Evolutionary conservation across 2,797 vertebrate species (phyloP), one percentile per base, ranked within the genome.

Genomic region (Enteromius thamalakanensis): DNA sequence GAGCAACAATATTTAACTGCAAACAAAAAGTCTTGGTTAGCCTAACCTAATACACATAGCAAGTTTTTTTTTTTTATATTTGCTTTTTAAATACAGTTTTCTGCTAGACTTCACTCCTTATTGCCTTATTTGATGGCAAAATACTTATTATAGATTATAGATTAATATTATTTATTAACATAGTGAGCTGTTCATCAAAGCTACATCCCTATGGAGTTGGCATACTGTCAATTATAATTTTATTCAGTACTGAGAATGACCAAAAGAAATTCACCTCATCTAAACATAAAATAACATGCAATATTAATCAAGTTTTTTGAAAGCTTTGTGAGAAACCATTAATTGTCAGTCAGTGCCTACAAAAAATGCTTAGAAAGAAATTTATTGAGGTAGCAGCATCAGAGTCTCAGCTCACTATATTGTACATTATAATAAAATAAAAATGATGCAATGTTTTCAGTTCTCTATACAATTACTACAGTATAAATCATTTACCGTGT

Each of bases 401-500:
- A 45, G 3, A 70, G 23, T 70, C 40, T 45, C 12, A 69, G 10
- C 3, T 23, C n/a, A 15, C 10, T 37, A 37, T 1, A 67, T 11
- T 34, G 32, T 34, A 23, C 67, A 45, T 26, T 34, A 67, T 37
- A 10, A 40, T 11, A 9, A 21, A 40, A 40, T 9, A 21, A 34
- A 67, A 37, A 9, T 21, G 6, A 37, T 37, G 32, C 9, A 3
- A 17, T 67, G 32, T 4, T 67, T 23, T 68, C 21, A 68, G 21
- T 68, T 40, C 65, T 68, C 65, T 68, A 32, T 11, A 68, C 64
- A 37, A 67, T 37, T 2, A 21, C n/a, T 42, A 51, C 47, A 15
- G 29, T 6, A 12, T 45, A 45, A 45, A 45, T 23, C 67, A 72
- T 64, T 78, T 49, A 87, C 86, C 81, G 0, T 81, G 68, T 47